Percentiles rank a stretch among this genome's conserved stretches.
phyloP scores from a whole-genome alignment of 2,797 vertebrate species.

The Bradypodion ventrale region DNA sequence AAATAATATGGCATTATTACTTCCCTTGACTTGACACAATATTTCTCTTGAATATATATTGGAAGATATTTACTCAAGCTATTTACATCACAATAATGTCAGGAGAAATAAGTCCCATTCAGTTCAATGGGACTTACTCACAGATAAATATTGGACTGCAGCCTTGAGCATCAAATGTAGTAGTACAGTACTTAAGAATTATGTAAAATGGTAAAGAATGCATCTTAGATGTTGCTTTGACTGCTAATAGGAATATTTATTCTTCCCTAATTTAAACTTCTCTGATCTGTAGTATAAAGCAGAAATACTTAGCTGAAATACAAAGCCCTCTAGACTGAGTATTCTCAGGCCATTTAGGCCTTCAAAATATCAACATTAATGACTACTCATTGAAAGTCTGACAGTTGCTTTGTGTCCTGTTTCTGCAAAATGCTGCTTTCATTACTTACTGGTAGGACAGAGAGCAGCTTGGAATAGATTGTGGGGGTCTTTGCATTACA shows the following conservation, averaged over 20 bases:
- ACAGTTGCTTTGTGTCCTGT: neutral
- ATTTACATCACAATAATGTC: neutral
- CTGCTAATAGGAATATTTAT: neutral
- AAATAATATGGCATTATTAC: too few relatives aligned
- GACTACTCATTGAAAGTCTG: fast-evolving
- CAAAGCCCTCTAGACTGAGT: neutral
- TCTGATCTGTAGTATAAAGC: conserved; percentile 1
- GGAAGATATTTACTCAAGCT: neutral
- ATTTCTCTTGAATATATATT: neutral
- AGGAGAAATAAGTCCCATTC: neutral
- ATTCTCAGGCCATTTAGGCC: conserved; percentile 12
- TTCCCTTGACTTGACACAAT: too few relatives aligned
- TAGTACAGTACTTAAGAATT: neutral
- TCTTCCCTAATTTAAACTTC: conserved; percentile 1
- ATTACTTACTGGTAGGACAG: neutral
- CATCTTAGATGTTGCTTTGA: neutral
- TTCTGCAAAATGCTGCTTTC: neutral
- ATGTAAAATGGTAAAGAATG: neutral
- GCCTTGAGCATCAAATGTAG: neutral
- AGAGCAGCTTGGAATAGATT: neutral
- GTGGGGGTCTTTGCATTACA: too few relatives aligned
- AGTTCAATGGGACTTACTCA: neutral
- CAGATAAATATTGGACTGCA: neutral
- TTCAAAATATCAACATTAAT: conserved; percentile 13
- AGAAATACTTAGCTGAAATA: too few relatives aligned